A percentile compares a stretch with the other conserved stretches of the same genome.
These are phyloP conservation scores for Saimiri boliviensis DNA, from an alignment of 2,113 vertebrate genomes.

Conservation along the genomic window DNA sequence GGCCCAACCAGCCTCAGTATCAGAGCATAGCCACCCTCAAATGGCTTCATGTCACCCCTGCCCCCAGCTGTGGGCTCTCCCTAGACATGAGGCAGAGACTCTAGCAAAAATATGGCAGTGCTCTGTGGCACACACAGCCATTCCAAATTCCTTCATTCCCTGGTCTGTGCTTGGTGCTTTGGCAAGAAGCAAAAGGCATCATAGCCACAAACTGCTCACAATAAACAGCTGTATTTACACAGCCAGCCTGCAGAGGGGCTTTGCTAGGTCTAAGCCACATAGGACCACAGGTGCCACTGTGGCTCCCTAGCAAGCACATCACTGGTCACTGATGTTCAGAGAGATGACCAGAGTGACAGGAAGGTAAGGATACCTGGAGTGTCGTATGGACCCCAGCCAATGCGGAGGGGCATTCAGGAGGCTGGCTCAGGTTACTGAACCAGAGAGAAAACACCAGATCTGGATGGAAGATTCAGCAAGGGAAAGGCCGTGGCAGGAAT, in stretches of 20 bases:
- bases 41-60: not conserved
- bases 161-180: not conserved
- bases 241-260: not conserved
- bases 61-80: not conserved
- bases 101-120: not conserved
- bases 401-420: not conserved
- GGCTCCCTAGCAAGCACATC: not conserved
- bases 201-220: not conserved
- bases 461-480: not conserved
- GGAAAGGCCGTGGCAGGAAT: too few relatives aligned
- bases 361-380: not conserved
- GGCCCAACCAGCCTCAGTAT: not conserved
- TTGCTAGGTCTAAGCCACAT: not conserved
- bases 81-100: not conserved
- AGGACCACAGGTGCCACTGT: not conserved
- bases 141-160: not conserved
- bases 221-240: not conserved
- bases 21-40: not conserved
- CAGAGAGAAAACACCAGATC: not conserved
- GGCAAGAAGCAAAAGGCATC: not conserved
- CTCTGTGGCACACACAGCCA: not conserved
- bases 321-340: not conserved
- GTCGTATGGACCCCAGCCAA: too few relatives aligned
- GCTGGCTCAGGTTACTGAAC: not conserved
- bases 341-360: not conserved